Conservation (phyloP, 2,113 vertebrate genomes). For the Apodemus sylvaticus region DNA sequence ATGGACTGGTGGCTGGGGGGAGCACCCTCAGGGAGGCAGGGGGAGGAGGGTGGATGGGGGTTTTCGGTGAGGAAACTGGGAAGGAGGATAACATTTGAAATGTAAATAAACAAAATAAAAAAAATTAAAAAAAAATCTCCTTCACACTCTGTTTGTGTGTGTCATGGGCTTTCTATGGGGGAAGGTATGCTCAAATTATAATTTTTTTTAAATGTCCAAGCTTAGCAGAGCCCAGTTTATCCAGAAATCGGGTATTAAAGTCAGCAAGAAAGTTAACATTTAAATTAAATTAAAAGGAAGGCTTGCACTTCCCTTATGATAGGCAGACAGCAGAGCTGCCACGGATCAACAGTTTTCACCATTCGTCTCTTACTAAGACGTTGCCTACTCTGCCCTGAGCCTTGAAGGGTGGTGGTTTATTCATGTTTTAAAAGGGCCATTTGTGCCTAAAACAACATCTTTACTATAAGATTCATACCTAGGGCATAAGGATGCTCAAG, state of each 20-base stretch:
- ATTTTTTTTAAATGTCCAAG: neutral
- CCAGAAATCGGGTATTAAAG: neutral
- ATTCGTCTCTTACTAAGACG: neutral
- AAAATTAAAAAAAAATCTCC: no score
- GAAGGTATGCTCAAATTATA: neutral
- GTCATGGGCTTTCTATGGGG: neutral
- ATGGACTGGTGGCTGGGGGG: no score
- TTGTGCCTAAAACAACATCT: neutral
- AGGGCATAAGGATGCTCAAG: neutral
- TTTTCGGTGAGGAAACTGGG: no score
- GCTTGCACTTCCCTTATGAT: neutral
- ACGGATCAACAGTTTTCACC: neutral
- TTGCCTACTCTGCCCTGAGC: neutral
- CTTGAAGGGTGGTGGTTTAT: neutral
- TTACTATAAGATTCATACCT: neutral
- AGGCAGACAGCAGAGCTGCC: neutral
- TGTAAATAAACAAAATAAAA: no score
- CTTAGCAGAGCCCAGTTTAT: neutral
- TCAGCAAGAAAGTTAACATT: neutral
- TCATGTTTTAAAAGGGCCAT: conserved; percentile 6
- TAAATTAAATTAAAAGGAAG: neutral
- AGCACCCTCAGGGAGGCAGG: no score
- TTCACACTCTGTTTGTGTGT: neutral
- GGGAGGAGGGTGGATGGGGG: no score
- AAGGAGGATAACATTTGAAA: no score